Evolutionary conservation across 2,888 invertebrate species (phyloP).

Genomic region (Lomographa bimaculata): DNA sequence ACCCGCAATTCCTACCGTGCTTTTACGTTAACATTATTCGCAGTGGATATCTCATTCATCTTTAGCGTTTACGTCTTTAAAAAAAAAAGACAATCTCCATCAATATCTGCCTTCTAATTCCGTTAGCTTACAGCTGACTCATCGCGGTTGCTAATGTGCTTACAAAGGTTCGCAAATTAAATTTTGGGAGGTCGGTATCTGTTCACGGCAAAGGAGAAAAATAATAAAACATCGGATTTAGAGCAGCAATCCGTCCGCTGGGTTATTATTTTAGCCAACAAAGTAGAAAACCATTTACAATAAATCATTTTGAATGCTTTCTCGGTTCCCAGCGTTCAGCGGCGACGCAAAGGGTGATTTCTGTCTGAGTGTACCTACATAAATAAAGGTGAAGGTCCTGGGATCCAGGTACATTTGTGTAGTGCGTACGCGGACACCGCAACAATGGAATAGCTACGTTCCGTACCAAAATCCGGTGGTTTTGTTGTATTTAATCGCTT

Average conservation of each 20-base stretch:
- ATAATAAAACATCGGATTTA: constrained; percentile 78
- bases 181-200: constrained; percentile 54
- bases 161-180: constrained; percentile 69
- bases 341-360: constrained; percentile 83
- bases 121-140: constrained; percentile 10
- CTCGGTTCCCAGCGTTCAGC: constrained; percentile 75
- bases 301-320: constrained; percentile 83
- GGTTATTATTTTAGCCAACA: constrained; percentile 83
- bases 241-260: constrained; percentile 70
- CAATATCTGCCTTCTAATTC: constrained; percentile 11
- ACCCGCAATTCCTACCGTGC: constrained; percentile 75
- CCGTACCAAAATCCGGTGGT: no score
- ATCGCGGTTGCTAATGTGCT: constrained; percentile 42
- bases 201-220: constrained; percentile 60
- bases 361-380: constrained; percentile 72
- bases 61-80: constrained; percentile 44
- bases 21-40: constrained; percentile 73
- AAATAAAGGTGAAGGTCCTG: constrained; percentile 80
- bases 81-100: constrained; percentile 32
- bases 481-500: no score
- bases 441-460: constrained; percentile 37
- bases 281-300: constrained; percentile 84
- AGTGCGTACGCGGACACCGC: constrained; percentile 38
- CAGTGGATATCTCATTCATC: constrained; percentile 72
- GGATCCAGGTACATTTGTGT: constrained; percentile 73